phyloP scores from a whole-genome alignment of 2,113 vertebrate species.

The Prionailurus viverrinus region DNA sequence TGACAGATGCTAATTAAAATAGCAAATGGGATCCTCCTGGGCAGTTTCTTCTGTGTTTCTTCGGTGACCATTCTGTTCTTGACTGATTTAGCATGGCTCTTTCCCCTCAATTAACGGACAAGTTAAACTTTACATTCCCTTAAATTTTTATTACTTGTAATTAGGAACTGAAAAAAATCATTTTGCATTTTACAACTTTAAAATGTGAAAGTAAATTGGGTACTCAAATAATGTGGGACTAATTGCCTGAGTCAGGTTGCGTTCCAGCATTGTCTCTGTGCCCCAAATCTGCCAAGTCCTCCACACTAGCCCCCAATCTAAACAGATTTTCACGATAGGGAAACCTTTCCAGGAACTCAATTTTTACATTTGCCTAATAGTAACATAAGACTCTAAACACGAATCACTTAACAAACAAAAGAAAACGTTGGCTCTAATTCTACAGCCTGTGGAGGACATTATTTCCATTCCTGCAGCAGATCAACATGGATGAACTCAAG shows the following conservation, averaged over 20 bases:
- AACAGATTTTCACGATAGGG: background rate
- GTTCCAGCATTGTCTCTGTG: constrained; percentile 5
- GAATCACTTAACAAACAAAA: background rate
- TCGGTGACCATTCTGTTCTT: constrained; percentile 80
- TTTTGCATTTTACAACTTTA: constrained; percentile 86
- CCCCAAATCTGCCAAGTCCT: background rate
- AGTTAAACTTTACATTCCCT: constrained; percentile 88
- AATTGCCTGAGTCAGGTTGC: constrained; percentile 73
- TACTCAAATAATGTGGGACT: constrained; percentile 81
- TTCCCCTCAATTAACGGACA: constrained; percentile 90
- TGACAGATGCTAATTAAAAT: constrained; percentile 89
- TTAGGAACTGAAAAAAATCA: constrained; percentile 83
- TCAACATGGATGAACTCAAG: background rate
- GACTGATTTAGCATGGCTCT: constrained; percentile 88
- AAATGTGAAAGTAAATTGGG: constrained; percentile 86
- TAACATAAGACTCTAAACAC: constrained; percentile 42
- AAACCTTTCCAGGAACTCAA: constrained; percentile 43
- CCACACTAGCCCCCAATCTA: background rate
- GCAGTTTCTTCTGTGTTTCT: constrained; percentile 80
- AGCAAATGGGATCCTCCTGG: constrained; percentile 83
- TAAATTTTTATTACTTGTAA: constrained; percentile 88
- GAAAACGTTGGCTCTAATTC: background rate
- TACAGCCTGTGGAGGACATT: background rate
- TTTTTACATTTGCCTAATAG: background rate
- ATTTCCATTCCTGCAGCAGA: background rate